Base-by-base conservation (phyloP, 1,140 invertebrate species). In the Sitophilus oryzae region DNA sequence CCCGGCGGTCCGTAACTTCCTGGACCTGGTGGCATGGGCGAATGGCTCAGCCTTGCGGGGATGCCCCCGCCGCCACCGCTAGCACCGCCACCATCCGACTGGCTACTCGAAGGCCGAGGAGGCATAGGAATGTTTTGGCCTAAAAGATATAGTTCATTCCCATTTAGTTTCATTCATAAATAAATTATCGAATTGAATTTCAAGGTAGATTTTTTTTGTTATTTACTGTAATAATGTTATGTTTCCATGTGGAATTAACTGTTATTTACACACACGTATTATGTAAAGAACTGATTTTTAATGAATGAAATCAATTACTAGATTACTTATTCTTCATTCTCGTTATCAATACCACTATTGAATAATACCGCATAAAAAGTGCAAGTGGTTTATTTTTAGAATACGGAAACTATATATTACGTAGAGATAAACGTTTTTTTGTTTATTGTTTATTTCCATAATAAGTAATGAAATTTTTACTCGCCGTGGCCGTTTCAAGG, bases 91-190 rank as follows among this genome's bases (percentile, higher is more conserved):
- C 82, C 82, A 76, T 90, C 88, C 62, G 89, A 87, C 72, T 92
- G 86, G 74, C 89, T 88, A 71, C 90, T 93, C 62, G 90, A 87
- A 69, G 91, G 91, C 66, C 91, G 82, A 66, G 89, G 89, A 72
- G 89, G 89, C 86, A 91, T 91, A 73, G 88, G 85, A 84, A 91
- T 85, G 81, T 87, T 91, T 80, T 89, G 88, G 69, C 88, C 88
- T 91, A 73, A n/a, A 75, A 74, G 52, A 43, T 35, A 48, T 23
- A 53, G n/a, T n/a, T 21, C n/a, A n/a, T n/a, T n/a, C n/a, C n/a
- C n/a, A n/a, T n/a, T n/a, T n/a, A n/a, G n/a, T n/a, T n/a, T n/a
- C n/a, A n/a, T n/a, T n/a, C n/a, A n/a, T n/a, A n/a, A n/a, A n/a
- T n/a, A n/a, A n/a, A n/a, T n/a, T n/a, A n/a, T n/a, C n/a, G n/a